Percentiles rank a stretch among this genome's conserved stretches.
Conservation (phyloP, 2,888 invertebrate genomes). For the Melanostoma scalare region DNA sequence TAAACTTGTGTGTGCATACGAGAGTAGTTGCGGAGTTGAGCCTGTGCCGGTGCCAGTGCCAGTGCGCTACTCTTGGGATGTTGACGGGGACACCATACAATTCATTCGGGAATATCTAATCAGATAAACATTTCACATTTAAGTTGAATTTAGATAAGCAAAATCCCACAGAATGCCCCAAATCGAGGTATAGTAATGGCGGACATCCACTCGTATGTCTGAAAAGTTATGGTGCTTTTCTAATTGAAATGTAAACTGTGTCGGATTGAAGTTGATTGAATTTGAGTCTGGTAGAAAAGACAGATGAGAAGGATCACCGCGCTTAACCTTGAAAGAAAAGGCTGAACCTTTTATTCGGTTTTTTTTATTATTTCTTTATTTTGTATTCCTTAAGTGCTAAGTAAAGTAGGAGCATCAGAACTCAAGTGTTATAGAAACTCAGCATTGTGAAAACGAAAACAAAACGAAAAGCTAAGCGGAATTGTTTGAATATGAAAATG, state of each 20-base stretch:
- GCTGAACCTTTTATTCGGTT: conserved; percentile 9
- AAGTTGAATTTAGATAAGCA: conserved; percentile 80
- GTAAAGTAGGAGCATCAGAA: conserved; percentile 45
- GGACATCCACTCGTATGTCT: conserved; percentile 12
- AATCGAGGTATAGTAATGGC: conserved; percentile 7
- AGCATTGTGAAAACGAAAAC: conserved; percentile 8
- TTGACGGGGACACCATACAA: conserved; percentile 38
- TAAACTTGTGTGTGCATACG: conserved; percentile 62
- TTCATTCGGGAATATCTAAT: conserved; percentile 77
- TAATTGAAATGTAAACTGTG: conserved; percentile 72
- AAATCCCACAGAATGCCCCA: conserved; percentile 41
- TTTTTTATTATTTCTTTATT: conserved; percentile 20
- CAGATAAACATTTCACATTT: conserved; percentile 78
- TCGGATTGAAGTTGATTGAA: conserved; percentile 64
- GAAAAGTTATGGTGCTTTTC: conserved; percentile 46
- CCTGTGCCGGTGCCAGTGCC: conserved; percentile 10
- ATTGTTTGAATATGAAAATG: conserved; percentile 52
- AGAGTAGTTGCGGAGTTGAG: conserved; percentile 45
- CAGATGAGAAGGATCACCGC: conserved; percentile 33
- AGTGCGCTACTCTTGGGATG: conserved; percentile 22
- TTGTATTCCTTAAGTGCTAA: conserved; percentile 44
- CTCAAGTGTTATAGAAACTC: conserved; percentile 37
- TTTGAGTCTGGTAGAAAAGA: conserved; percentile 27
- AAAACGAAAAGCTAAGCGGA: conserved; percentile 21
- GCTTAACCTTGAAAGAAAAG: conserved; percentile 25